A percentile compares a stretch with the other conserved stretches of the same genome.
Evolutionary conservation across 2,797 vertebrate genomes (phyloP).

Genomic region (Pseudocheirus occidentalis): DNA sequence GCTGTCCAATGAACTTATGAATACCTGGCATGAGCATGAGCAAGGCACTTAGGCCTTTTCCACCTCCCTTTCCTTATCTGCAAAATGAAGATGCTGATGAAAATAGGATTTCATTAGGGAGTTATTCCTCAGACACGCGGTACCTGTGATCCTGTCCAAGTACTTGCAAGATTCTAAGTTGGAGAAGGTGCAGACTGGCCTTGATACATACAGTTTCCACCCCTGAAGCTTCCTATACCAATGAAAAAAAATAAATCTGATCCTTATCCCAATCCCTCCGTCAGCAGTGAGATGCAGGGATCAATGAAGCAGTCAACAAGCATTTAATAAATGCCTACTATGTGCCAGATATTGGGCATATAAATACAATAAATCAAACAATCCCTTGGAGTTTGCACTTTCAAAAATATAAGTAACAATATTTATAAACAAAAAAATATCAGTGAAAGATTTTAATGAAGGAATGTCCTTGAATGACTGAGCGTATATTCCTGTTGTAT

Average conservation of each 20-base stretch:
- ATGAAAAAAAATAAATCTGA: background rate
- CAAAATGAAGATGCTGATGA: background rate
- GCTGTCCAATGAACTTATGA: background rate
- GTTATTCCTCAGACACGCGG: background rate
- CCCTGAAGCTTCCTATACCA: background rate
- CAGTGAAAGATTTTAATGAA: background rate
- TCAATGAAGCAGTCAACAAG: background rate
- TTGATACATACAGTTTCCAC: background rate
- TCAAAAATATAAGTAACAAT: slow-evolving; percentile 19
- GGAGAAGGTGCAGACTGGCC: background rate
- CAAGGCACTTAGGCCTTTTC: background rate
- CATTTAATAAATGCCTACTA: background rate
- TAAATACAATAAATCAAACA: background rate
- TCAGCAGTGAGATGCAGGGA: background rate
- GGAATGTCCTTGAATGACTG: background rate
- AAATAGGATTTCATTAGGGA: background rate
- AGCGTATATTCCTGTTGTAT: background rate
- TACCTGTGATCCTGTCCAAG: background rate
- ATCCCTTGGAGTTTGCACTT: background rate
- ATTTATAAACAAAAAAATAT: slow-evolving; percentile 26
- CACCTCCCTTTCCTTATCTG: background rate
- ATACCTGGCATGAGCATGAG: background rate
- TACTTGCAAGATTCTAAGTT: background rate
- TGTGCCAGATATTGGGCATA: background rate
- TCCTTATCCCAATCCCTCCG: background rate